Base-by-base conservation (phyloP, 2,113 vertebrate species). In the Lipophrys pholis region DNA sequence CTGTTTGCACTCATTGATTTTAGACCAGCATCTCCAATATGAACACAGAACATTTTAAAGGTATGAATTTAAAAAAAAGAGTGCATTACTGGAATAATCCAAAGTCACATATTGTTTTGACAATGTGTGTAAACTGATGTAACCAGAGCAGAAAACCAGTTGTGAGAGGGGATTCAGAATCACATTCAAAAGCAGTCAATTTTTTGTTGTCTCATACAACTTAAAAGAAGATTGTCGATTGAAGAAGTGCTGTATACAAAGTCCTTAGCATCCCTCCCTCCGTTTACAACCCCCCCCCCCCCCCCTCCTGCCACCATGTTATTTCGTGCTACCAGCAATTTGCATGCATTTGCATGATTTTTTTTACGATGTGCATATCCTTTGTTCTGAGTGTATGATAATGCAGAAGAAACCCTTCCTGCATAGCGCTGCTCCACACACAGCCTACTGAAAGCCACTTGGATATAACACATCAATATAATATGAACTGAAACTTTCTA, bases 351-450 rank as follows among this genome's bases (percentile, higher is more conserved):
- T 96, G 92, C 95, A 95, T 95, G 80, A 86, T 86, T 92, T 92
- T 92, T 92, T 30, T 95, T 90, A 92, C 93, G 90, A 94, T 93
- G 91, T 89, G 93, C 90, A 91, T 79, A 87, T 92, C 90, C 95
- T 96, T 97, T 96, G 94, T 96, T 96, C 94, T 94, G 91, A 85
- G 85, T 90, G 90, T 80, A 94, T 91, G 92, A 95, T 94, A 90
- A 91, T 90, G 89, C 79, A 83, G 71, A 78, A 90, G 78, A 84
- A 88, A 77, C 73, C 80, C 76, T 45, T 60, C 67, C 81, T 40
- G 60, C 49, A 61, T 69, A 51, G 54, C 7, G 45, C 73, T 69
- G 57, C 78, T 81, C 86, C 75, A 30, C 21, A 30, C 21, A 73
- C 63, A 72, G 63, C 38, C 65, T 5, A 38, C 66, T 69, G 67